Evolutionary conservation across 2,797 vertebrate genomes (phyloP), one percentile per base, ranked within the genome.

Genomic region (Semaprochilodus insignis): DNA sequence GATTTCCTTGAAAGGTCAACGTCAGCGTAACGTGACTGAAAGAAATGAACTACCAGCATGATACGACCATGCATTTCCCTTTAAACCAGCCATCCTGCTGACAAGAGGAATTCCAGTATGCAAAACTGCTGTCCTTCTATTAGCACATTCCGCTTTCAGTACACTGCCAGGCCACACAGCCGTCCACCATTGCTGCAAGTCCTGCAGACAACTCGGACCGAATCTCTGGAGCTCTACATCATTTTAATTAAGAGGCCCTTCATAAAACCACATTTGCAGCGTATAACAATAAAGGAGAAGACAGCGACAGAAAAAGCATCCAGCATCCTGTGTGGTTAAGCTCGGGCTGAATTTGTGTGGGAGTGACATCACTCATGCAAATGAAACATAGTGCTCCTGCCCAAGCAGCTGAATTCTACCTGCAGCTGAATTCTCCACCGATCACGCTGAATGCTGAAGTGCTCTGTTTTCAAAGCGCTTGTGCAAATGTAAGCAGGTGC

Each of bases 401-500:
- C 48, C 1, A 21, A n/a, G 60, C 60, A 1, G 36, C 40, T 7
- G 67, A 48, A 75, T 74, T 23, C 69, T 44, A 44, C 48, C 70
- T 72, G 75, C 75, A 72, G n/a, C n/a, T n/a, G n/a, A 23, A 51
- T 2, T 23, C 36, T 19, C 23, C 74, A 77, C 65, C 25, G 16
- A 40, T 25, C 66, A 34, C 0, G 1, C 57, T 65, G 36, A 44
- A 72, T 72, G 66, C 65, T 72, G 74, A 78, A n/a, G 19, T 65
- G 52, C 16, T 59, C 19, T 11, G 23, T 55, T 77, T 60, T 74
- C 15, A 73, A 71, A 75, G 80, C 63, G 13, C n/a, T 78, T 78
- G 82, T 83, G 81, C 80, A 82, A 44, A 85, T 55, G 78, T 17
- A 81, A 78, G 78, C 76, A 80, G 79, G 67, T 82, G 84, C 86